Evolutionary conservation across 2,113 vertebrate genomes (phyloP), one percentile per base, ranked within the genome.

Genomic region (Corythornis madagascariensis): DNA sequence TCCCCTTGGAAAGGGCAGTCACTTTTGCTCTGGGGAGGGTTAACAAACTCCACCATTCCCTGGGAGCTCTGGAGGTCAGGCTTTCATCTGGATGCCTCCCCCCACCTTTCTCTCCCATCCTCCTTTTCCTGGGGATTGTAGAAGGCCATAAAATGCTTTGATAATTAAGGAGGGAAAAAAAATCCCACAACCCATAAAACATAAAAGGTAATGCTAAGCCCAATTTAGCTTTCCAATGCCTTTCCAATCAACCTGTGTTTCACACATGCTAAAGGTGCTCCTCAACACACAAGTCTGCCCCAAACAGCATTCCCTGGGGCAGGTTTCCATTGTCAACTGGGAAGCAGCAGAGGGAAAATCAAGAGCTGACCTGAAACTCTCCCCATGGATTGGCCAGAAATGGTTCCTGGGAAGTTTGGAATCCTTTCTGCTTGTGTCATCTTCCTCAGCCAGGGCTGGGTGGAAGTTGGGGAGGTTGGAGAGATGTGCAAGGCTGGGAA

Each of bases 111-210:
- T 85, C 14, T 69, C 64, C 60, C 92, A 83, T 90, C 70, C 65
- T 94, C 89, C 90, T 93, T 88, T 97, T 93, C 92, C 95, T 91
- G 93, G 24, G 45, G 89, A 86, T 92, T 93, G 85, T 80, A 95
- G 96, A 88, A 96, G 96, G 92, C 92, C 92, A 84, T 97, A 96
- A 98, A 97, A 95, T 55, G 90, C 96, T 97, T 97, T 95, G 96
- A 97, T 96, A 97, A 97, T 97, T 96, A 94, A 97, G 91, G 90
- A 97, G 86, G 81, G 83, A 96, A 94, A 94, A 85, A 96, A 94
- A 94, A 95, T 97, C 97, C 95, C 92, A 93, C 86, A 86, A 91
- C 85, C 86, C 93, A 90, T 96, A 96, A 97, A 97, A 97, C 92
- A 96, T 95, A 96, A 97, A 96, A 95, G 95, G 96, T 88, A 19